These are phyloP conservation scores for Poecilia wingei DNA, from an alignment of 2,797 vertebrate genomes.

Conservation along the genomic window DNA sequence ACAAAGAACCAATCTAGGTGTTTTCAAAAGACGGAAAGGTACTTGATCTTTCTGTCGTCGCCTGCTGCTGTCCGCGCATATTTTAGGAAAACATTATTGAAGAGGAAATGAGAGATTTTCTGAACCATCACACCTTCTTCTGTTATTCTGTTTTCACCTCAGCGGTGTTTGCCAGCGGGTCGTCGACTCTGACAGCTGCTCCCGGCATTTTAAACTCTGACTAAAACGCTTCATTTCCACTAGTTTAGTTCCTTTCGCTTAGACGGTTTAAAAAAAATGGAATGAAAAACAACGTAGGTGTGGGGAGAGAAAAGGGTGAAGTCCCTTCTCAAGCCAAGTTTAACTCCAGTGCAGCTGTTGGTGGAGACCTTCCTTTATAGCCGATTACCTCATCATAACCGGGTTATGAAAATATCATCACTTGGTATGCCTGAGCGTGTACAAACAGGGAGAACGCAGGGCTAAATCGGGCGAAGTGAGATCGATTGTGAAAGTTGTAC, in stretches of 20 bases:
- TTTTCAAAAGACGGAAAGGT: constrained; percentile 12
- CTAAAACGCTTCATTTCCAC: constrained; percentile 9
- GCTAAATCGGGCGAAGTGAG: constrained; percentile 58
- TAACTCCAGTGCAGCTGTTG: constrained; percentile 78
- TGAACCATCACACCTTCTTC: constrained; percentile 16
- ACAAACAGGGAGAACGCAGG: constrained; percentile 46
- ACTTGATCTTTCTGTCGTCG: constrained; percentile 44
- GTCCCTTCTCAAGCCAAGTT: constrained; percentile 67
- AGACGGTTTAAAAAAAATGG: neutral
- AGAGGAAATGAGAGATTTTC: constrained; percentile 44
- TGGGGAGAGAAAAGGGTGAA: constrained; percentile 40
- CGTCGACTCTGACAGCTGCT: constrained; percentile 3
- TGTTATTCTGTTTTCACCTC: constrained; percentile 6
- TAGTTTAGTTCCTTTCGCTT: constrained; percentile 25
- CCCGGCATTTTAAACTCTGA: constrained; percentile 4
- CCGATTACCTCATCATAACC: constrained; percentile 77
- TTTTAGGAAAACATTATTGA: constrained; percentile 45
- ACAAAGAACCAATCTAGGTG: constrained; percentile 29
- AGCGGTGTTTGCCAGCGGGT: constrained; percentile 6
- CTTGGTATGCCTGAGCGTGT: constrained; percentile 56
- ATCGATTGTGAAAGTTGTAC: neutral
- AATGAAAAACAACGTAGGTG: constrained; percentile 4
- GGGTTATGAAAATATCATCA: constrained; percentile 84
- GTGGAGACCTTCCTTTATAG: constrained; percentile 73
- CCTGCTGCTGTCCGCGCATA: constrained; percentile 22